Percentiles rank a stretch among this genome's conserved stretches.
phyloP scores from a whole-genome alignment of 2,113 vertebrate species.

The Erinaceus europaeus region DNA sequence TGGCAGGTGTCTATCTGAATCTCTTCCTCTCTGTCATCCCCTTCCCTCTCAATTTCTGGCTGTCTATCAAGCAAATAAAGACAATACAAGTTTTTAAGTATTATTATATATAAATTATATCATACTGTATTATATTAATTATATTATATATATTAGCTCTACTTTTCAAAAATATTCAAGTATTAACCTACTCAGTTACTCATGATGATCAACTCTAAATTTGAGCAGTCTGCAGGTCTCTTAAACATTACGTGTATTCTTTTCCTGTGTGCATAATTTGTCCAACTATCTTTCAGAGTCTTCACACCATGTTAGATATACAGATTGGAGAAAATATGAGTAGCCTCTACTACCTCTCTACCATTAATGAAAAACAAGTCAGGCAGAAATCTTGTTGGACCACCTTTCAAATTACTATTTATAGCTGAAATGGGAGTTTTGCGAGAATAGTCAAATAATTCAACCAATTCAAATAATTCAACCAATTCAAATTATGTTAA shows the following conservation, averaged over 20 bases:
- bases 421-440: not conserved
- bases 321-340: not conserved
- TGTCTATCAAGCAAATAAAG: too few relatives aligned
- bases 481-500: not conserved
- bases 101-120: too few relatives aligned
- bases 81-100: too few relatives aligned
- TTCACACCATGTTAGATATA: not conserved
- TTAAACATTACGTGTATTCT: not conserved
- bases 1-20: too few relatives aligned
- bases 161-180: conserved; percentile 33
- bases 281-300: not conserved
- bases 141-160: not conserved
- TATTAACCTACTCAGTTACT: conserved; percentile 18
- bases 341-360: not conserved
- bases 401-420: not conserved
- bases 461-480: too few relatives aligned
- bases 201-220: not conserved
- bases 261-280: not conserved
- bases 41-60: too few relatives aligned
- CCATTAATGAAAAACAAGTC: not conserved
- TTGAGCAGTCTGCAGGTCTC: not conserved
- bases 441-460: not conserved
- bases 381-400: not conserved
- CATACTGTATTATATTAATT: too few relatives aligned
- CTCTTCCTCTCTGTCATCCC: too few relatives aligned